Evolutionary conservation across 1,140 invertebrate species (phyloP).

Genomic region (Macrostomum lignano): DNA sequence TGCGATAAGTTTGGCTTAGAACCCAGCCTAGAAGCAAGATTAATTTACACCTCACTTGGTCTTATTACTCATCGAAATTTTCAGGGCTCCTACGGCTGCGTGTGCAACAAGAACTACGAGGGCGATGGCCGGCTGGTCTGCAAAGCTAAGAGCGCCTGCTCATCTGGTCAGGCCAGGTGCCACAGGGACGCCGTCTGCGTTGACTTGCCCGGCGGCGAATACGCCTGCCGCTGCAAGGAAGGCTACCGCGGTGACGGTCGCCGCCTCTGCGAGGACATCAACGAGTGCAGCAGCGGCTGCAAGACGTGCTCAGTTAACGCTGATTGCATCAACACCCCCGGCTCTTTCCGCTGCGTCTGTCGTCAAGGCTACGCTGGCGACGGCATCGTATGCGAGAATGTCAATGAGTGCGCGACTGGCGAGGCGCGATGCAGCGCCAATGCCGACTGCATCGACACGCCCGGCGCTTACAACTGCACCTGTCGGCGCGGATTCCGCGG

Average conservation of each 20-base stretch:
- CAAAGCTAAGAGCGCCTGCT: constrained; percentile 4
- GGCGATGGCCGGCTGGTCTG: constrained; percentile 32
- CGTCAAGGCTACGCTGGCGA: constrained; percentile 1
- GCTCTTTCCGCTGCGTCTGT: constrained; percentile 13
- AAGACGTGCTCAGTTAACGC: constrained; percentile 8
- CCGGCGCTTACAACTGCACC: constrained; percentile 2
- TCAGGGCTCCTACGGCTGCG: constrained; percentile 33
- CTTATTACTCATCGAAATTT: too few relatives aligned
- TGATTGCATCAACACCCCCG: constrained; percentile 12
- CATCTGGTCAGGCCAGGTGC: background rate
- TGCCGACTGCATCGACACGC: constrained; percentile 8
- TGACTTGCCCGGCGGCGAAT: constrained; percentile 3
- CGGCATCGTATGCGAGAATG: constrained; percentile 1
- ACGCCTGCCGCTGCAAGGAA: constrained; percentile 5
- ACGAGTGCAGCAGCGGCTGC: constrained; percentile 1
- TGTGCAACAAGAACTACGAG: constrained; percentile 49
- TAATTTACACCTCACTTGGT: too few relatives aligned
- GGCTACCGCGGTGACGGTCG: constrained; percentile 38
- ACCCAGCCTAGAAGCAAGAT: too few relatives aligned
- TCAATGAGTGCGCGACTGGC: constrained; percentile 6
- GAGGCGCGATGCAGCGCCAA: constrained; percentile 7
- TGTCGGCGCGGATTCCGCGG: background rate
- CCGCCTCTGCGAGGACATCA: background rate
- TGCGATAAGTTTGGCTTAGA: too few relatives aligned
- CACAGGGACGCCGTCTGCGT: constrained; percentile 1